Evolutionary conservation across 2,888 invertebrate species (phyloP), one percentile per base, ranked within the genome.

Genomic region (Alviniconcha strummeri): DNA sequence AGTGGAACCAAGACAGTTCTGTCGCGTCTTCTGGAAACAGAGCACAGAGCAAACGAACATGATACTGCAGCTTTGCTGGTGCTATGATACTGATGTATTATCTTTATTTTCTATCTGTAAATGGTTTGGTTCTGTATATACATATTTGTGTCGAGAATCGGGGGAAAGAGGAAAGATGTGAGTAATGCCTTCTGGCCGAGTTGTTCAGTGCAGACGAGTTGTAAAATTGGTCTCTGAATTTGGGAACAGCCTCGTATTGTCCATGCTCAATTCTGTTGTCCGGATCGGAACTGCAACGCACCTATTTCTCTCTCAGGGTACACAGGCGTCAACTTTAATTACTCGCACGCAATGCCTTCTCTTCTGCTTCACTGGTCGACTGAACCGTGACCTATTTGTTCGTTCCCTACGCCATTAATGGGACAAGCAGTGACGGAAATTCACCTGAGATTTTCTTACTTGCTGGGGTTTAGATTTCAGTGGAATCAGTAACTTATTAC

Each of bases 101-200:
- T 77, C 7, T 82, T 67, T 71, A 19, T 81, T 78, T 77, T 77
- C 56, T 80, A n/a, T 84, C 71, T 81, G 84, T 84, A 81, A 67
- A 81, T 78, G 69, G 81, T 84, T 71, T 81, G 84, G 77, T 81
- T 60, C 76, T 77, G n/a, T 84, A 15, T 84, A 81, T 84, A 84
- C 81, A 84, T 84, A 84, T 77, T 81, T 84, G 82, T 81, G 76
- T 74, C 60, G 56, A n/a, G 81, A 67, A 74, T 69, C 6, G 60
- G n/a, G 72, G 82, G 81, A 79, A 81, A 72, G 81, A 84, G 84
- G 80, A 77, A 77, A 77, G 84, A 84, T 84, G 84, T 78, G 77
- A 77, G 77, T 69, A 81, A 74, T 64, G 52, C 64, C 56, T 75
- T 7, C 57, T 55, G 72, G 8, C 72, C 17, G 64, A 67, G n/a